Evolutionary conservation across 2,797 vertebrate species (phyloP).

Genomic region (Paedocypris micromegethes): DNA sequence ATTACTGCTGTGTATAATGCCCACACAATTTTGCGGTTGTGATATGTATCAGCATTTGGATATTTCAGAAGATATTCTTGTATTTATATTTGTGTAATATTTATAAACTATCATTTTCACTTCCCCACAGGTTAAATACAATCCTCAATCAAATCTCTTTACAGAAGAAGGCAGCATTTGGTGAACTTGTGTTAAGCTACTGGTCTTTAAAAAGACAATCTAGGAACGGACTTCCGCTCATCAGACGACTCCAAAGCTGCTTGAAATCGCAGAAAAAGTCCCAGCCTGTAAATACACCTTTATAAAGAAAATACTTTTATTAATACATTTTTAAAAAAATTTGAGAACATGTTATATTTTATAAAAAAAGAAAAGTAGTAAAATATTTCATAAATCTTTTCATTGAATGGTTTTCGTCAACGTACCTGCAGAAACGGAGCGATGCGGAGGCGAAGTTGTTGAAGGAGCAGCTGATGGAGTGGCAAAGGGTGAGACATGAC

Average conservation of each 20-base stretch:
- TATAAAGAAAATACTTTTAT: slow-evolving; percentile 29
- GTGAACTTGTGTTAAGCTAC: slow-evolving; percentile 91
- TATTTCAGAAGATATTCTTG: no score
- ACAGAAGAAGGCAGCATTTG: slow-evolving; percentile 92
- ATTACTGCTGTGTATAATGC: no score
- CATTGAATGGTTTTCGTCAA: background rate
- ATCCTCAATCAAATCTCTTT: slow-evolving; percentile 95
- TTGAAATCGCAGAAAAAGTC: slow-evolving; percentile 83
- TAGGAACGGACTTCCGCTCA: slow-evolving; percentile 87
- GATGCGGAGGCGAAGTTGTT: slow-evolving; percentile 87
- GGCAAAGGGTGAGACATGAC: slow-evolving; percentile 92
- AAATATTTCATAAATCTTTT: background rate
- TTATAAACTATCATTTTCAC: background rate
- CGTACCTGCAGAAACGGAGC: slow-evolving; percentile 73
- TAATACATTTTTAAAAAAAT: no score
- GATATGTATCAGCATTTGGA: no score
- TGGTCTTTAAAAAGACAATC: slow-evolving; percentile 93
- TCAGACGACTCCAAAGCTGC: slow-evolving; percentile 88
- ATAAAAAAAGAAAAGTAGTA: no score
- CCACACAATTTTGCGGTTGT: no score
- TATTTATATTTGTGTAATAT: no score
- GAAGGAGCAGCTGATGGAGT: slow-evolving; percentile 92
- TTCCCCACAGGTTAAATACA: slow-evolving; percentile 79
- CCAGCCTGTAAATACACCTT: slow-evolving; percentile 79
- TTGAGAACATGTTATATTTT: no score